Conservation (phyloP, 2,888 invertebrate species). For the Rhaphigaster nebulosa region DNA sequence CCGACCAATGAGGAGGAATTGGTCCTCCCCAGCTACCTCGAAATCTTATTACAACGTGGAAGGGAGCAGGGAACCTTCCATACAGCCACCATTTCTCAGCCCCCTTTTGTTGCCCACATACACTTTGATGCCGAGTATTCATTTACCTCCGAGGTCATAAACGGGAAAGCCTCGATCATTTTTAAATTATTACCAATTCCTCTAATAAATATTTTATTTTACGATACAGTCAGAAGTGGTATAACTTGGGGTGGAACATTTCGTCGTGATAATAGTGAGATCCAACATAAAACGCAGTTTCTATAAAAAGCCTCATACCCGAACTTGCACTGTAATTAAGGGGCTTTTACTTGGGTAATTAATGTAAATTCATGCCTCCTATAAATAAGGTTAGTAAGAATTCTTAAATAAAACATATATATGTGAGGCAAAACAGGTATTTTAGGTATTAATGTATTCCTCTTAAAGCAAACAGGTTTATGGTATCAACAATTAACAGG, state of each 20-base stretch:
- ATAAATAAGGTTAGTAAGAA: too few relatives aligned
- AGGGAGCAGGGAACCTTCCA: neutral
- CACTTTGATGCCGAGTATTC: conserved; percentile 9
- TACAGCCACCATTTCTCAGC: neutral
- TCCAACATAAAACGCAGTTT: neutral
- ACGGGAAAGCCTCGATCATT: neutral
- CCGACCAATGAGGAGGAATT: conserved; percentile 27
- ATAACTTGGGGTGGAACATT: too few relatives aligned
- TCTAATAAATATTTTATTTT: conserved; percentile 3
- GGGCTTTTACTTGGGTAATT: too few relatives aligned
- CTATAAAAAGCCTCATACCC: neutral
- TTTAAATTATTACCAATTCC: neutral
- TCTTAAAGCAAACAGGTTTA: too few relatives aligned
- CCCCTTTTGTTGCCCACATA: neutral
- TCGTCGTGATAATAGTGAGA: too few relatives aligned
- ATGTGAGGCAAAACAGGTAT: too few relatives aligned
- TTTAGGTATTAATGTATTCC: too few relatives aligned
- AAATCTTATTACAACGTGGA: conserved; percentile 5
- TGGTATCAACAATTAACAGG: too few relatives aligned
- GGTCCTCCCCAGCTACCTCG: neutral
- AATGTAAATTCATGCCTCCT: too few relatives aligned
- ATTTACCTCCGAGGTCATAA: neutral
- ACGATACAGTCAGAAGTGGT: neutral
- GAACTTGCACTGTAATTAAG: too few relatives aligned
- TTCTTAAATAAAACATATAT: too few relatives aligned